Conservation (phyloP, 2,113 vertebrate genomes). For the Triplophysa siluroides region DNA sequence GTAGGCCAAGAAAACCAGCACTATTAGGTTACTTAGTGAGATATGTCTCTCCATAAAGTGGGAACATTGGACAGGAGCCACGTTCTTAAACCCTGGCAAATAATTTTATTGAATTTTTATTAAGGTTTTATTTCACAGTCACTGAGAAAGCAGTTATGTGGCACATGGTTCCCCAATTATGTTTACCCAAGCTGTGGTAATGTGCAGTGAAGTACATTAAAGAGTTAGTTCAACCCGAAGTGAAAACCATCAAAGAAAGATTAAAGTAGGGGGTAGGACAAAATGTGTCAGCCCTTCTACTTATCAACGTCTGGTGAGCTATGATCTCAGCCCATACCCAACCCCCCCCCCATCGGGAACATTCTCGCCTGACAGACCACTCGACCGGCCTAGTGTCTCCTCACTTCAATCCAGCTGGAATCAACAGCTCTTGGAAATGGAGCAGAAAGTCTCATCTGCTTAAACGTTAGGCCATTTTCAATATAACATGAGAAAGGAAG, state of each 20-base stretch:
- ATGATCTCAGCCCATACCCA: neutral
- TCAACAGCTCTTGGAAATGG: constrained; percentile 32
- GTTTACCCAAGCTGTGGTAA: neutral
- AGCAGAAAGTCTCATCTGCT: constrained; percentile 23
- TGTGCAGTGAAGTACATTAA: neutral
- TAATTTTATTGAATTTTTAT: constrained; percentile 32
- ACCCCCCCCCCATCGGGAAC: constrained; percentile 4
- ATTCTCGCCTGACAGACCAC: constrained; percentile 25
- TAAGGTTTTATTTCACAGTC: constrained; percentile 35
- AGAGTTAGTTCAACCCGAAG: neutral
- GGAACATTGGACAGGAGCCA: constrained; percentile 31
- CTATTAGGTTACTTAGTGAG: constrained; percentile 30
- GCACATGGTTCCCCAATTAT: neutral
- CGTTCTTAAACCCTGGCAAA: constrained; percentile 22
- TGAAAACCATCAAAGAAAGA: neutral
- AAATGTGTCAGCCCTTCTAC: neutral
- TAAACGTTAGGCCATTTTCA: constrained; percentile 19
- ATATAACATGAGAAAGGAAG: constrained; percentile 32
- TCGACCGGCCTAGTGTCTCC: constrained; percentile 15
- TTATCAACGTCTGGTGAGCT: constrained; percentile 15
- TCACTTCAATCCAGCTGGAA: constrained; percentile 33
- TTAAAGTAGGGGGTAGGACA: neutral
- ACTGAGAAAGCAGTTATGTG: constrained; percentile 6
- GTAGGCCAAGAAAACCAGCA: constrained; percentile 34
- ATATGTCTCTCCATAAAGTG: constrained; percentile 4